These are phyloP conservation scores for Colistium nudipinnis DNA, from an alignment of 2,113 vertebrate genomes.

Conservation along the genomic window DNA sequence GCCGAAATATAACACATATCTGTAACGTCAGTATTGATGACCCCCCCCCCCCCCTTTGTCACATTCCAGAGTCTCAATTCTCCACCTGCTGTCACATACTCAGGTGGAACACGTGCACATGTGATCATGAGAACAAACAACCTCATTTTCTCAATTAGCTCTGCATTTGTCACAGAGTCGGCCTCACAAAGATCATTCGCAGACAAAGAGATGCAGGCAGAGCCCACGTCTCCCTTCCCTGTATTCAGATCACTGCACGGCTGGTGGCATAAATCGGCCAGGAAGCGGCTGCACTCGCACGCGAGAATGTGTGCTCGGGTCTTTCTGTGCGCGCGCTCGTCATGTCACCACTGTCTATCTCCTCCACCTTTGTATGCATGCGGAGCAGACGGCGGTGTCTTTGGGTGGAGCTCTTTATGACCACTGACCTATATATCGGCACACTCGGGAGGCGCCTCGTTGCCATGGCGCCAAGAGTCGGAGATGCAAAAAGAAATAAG, in stretches of 20 bases:
- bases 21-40: not conserved
- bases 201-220: slow-evolving; percentile 35
- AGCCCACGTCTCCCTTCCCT: slow-evolving; percentile 3
- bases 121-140: slow-evolving; percentile 27
- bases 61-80: not conserved
- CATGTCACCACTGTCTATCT: slow-evolving; percentile 11
- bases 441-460: slow-evolving; percentile 52
- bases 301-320: not conserved
- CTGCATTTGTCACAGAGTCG: slow-evolving; percentile 11
- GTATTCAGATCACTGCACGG: slow-evolving; percentile 50
- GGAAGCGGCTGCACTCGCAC: slow-evolving; percentile 38
- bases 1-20: too few species aligned
- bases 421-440: slow-evolving; percentile 76
- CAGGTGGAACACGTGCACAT: not conserved
- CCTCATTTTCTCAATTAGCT: slow-evolving; percentile 21
- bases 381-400: slow-evolving; percentile 37
- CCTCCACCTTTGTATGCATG: slow-evolving; percentile 35
- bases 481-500: slow-evolving; percentile 42
- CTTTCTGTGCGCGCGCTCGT: not conserved
- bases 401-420: slow-evolving; percentile 58
- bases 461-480: slow-evolving; percentile 58
- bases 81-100: not conserved
- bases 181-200: slow-evolving; percentile 5
- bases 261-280: slow-evolving; percentile 61
- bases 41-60: not conserved